A percentile compares a stretch with the other conserved stretches of the same genome.
These are phyloP conservation scores for Taenioides sp. DNA, from an alignment of 2,797 vertebrate genomes.

Conservation along the genomic window DNA sequence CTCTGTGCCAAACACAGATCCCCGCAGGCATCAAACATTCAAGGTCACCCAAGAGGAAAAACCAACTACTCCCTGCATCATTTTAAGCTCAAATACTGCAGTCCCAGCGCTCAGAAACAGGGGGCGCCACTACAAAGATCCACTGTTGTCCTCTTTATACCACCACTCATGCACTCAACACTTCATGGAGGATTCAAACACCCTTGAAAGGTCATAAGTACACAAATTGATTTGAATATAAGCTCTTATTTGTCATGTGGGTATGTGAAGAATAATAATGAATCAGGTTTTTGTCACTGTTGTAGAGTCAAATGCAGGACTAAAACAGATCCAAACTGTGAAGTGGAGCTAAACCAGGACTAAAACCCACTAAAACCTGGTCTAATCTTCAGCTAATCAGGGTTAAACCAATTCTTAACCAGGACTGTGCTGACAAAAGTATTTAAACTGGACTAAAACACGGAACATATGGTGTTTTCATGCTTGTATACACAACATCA, in stretches of 20 bases:
- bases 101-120: constrained; percentile 51
- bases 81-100: constrained; percentile 26
- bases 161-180: constrained; percentile 13
- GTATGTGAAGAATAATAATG: background rate
- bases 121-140: constrained; percentile 48
- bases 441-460: too few species aligned
- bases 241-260: constrained; percentile 1
- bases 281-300: background rate
- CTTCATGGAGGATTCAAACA: constrained; percentile 33
- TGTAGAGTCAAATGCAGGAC: background rate
- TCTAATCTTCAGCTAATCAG: background rate
- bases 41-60: constrained; percentile 66
- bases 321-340: background rate
- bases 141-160: constrained; percentile 33
- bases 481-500: too few species aligned
- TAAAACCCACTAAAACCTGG: background rate
- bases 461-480: too few species aligned
- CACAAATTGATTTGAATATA: constrained; percentile 13
- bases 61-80: constrained; percentile 51
- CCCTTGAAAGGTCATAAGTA: constrained; percentile 50
- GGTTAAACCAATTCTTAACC: background rate
- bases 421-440: background rate
- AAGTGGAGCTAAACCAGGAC: background rate
- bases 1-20: constrained; percentile 54
- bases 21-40: constrained; percentile 53